Base-by-base conservation (phyloP, 2,888 invertebrate genomes). In the Plebejus melissa region DNA sequence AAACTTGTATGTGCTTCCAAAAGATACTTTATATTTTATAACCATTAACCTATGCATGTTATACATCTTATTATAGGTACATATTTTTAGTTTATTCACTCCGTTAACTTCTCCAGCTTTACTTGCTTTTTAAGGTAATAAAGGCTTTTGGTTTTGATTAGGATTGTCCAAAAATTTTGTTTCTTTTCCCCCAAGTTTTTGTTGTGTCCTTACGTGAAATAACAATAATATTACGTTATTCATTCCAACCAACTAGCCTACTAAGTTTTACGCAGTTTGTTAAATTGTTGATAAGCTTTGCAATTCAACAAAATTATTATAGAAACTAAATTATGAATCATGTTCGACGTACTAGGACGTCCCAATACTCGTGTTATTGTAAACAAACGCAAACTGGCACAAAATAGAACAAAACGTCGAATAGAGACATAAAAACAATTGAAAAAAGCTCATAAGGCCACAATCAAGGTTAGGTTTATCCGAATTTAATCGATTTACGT, bases 401-500 rank as follows among this genome's bases (percentile, higher is more conserved):
- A 13, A 5, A 28, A 4, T 71, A n/a, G 11, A 46, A 28, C 28
- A n/a, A 46, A 71, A 38, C 41, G 6, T n/a, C 46, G 46, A 41
- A 72, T 72, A 13, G 28, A 50, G 46, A 32, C 54, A 72, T 72
- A 50, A 71, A 70, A 71, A 72, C 54, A 50, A 72, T 72, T 54
- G 54, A 72, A 41, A 71, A 72, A 28, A 72, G 72, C 54, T 72
- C 28, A 32, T 54, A 72, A 70, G 58, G 70, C 71, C 75, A 75
- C 69, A 75, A 75, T 70, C 70, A 75, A 75, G 70, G 75, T 75
- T 9, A 54, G 71, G 57, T 71, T 71, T 9, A 58, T 75, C 57
- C 70, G 71, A 58, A 28, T 75, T 58, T 71, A 75, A 75, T 75
- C 75, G 75, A 75, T 75, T 58, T 41, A 75, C 58, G 54, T 41